Conservation (phyloP, 2,797 vertebrate species). For the Notolabrus celidotus region DNA sequence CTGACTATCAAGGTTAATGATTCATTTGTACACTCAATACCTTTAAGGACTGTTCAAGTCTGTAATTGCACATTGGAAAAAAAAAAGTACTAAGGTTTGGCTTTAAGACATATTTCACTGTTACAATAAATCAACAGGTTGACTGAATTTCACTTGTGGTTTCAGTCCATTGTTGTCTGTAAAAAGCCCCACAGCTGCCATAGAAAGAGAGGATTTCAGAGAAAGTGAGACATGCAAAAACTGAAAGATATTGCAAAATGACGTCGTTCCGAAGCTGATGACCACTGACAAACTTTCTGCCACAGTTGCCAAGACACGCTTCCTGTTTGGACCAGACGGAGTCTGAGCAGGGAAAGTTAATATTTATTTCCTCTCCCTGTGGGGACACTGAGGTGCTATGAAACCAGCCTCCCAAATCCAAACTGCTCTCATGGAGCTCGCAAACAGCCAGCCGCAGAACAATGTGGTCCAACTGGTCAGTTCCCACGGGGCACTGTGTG, state of each 20-base stretch:
- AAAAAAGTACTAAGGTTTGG: neutral
- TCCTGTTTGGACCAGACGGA: slow-evolving; percentile 2
- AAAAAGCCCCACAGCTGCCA: neutral
- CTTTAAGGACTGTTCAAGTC: neutral
- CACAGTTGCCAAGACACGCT: slow-evolving; percentile 10
- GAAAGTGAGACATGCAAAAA: slow-evolving; percentile 6
- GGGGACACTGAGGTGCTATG: slow-evolving; percentile 25
- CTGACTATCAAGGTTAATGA: neutral
- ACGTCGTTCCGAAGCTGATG: neutral
- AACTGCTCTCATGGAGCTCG: slow-evolving; percentile 13
- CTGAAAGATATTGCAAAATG: neutral
- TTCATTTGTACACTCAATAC: neutral
- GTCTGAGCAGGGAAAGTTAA: slow-evolving; percentile 38
- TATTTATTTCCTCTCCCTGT: slow-evolving; percentile 42
- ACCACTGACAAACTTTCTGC: neutral
- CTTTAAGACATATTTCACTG: neutral
- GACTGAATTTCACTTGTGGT: too few species aligned
- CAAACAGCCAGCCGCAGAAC: slow-evolving; percentile 31
- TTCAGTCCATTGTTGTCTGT: neutral
- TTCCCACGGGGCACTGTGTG: slow-evolving; percentile 16
- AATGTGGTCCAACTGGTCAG: slow-evolving; percentile 14
- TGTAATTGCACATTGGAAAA: neutral
- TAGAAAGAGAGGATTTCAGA: too few species aligned
- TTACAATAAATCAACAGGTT: too few species aligned
- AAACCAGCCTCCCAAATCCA: slow-evolving; percentile 14